Evolutionary conservation across 2,797 vertebrate species (phyloP).

Genomic region (Galagoides demidoff): DNA sequence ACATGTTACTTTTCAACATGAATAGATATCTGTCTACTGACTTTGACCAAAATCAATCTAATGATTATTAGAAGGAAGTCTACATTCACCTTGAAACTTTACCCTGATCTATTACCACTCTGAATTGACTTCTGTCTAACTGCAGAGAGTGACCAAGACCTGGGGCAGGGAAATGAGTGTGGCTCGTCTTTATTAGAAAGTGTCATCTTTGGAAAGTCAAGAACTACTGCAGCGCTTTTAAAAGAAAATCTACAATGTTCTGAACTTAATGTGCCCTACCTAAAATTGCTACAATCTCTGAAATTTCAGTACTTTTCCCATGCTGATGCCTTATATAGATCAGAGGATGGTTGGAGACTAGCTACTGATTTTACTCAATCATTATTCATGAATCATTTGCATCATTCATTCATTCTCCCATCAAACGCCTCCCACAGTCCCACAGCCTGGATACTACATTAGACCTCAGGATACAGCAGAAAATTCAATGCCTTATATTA

Average conservation of each 20-base stretch:
- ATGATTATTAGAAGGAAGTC: background rate
- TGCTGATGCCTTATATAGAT: background rate
- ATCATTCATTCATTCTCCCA: background rate
- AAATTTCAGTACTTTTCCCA: background rate
- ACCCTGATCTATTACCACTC: background rate
- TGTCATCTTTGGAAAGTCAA: background rate
- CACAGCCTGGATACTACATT: background rate
- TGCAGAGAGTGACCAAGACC: background rate
- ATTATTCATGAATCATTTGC: background rate
- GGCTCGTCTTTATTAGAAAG: background rate
- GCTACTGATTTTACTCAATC: background rate
- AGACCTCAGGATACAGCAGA: background rate
- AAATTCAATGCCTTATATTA: background rate
- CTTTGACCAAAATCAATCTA: background rate
- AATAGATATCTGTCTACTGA: background rate
- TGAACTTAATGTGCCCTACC: background rate
- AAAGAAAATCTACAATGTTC: background rate
- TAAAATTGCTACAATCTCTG: background rate
- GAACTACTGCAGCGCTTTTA: background rate
- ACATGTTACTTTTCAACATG: background rate
- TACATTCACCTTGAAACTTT: background rate
- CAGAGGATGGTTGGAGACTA: background rate
- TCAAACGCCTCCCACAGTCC: background rate
- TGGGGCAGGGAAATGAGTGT: background rate
- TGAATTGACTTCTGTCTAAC: background rate